Conservation (phyloP, 2,113 vertebrate genomes). For the Megalops atlanticus region DNA sequence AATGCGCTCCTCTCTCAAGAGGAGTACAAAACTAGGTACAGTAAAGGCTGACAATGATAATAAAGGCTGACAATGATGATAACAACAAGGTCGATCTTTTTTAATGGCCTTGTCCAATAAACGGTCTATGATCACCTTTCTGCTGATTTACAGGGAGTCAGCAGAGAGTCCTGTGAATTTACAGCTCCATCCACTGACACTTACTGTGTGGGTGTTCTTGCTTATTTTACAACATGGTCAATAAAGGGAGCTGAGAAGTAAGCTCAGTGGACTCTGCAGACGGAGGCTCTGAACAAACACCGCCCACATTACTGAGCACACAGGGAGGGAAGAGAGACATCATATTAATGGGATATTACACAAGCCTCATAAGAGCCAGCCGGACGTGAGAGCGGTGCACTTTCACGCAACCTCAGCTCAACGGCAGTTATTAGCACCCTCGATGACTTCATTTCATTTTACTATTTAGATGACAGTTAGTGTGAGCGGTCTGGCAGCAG, state of each 20-base stretch:
- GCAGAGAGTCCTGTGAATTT: background rate
- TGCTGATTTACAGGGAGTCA: background rate
- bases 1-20: background rate
- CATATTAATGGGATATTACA: background rate
- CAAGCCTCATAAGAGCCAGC: background rate
- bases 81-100: constrained; percentile 31
- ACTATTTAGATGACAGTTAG: background rate
- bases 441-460: background rate
- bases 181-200: background rate
- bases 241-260: background rate
- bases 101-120: constrained; percentile 32
- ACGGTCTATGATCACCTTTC: background rate
- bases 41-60: background rate
- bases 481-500: background rate
- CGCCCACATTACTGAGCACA: background rate
- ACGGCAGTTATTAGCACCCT: background rate
- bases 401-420: too few species aligned
- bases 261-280: background rate
- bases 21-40: background rate
- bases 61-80: constrained; percentile 1
- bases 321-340: background rate
- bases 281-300: background rate
- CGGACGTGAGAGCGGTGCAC: background rate
- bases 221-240: background rate
- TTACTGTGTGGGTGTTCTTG: background rate